Evolutionary conservation across 2,888 invertebrate genomes (phyloP).

Genomic region (Ormyrus thymus): DNA sequence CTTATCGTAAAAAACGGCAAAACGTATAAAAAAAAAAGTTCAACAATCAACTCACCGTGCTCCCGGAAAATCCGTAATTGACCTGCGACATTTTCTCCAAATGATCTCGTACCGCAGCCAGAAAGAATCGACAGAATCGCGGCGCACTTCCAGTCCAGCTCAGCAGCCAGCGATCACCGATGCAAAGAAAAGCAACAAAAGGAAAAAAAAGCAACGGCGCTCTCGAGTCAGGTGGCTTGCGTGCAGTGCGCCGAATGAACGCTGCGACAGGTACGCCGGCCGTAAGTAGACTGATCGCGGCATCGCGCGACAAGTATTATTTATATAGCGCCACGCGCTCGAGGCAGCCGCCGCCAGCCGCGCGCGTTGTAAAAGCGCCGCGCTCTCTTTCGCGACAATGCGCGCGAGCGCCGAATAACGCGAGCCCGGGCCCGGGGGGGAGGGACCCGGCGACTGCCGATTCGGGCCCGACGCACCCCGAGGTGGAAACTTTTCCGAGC

Average conservation of each 20-base stretch:
- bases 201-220: no score
- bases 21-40: neutral
- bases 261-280: conserved; percentile 70
- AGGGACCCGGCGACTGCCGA: no score
- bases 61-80: conserved; percentile 71
- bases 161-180: no score
- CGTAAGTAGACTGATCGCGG: conserved; percentile 70
- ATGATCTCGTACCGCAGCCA: neutral
- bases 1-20: no score
- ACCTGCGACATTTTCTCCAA: conserved; percentile 67
- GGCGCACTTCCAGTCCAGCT: no score
- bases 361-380: neutral
- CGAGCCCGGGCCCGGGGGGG: neutral
- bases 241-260: neutral
- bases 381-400: neutral
- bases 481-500: no score
- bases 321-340: conserved; percentile 66
- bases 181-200: no score
- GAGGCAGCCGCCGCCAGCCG: neutral
- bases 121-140: no score
- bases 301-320: conserved; percentile 70
- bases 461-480: no score
- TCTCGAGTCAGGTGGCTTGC: neutral
- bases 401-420: conserved; percentile 6
- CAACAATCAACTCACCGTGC: conserved; percentile 67